Percentiles rank a stretch among this genome's conserved stretches.
Evolutionary conservation across 2,113 vertebrate species (phyloP).

Genomic region (Sapayoa aenigma): DNA sequence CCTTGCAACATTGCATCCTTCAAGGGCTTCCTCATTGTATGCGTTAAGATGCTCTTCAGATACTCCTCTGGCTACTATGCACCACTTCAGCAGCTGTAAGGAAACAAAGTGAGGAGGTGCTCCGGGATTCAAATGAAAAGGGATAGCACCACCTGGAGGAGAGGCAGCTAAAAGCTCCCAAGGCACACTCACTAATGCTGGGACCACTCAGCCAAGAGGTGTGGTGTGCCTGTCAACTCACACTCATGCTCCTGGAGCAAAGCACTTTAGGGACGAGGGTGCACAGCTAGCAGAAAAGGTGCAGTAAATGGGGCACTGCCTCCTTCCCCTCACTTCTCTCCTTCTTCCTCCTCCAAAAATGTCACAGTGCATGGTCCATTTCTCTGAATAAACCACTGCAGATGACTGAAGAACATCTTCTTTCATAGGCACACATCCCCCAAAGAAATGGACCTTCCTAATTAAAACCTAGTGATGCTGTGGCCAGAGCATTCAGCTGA

Average conservation of each 20-base stretch:
- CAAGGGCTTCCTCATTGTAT: neutral
- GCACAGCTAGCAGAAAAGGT: neutral
- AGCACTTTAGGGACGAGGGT: neutral
- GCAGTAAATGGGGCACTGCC: neutral
- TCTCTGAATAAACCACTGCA: neutral
- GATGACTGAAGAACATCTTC: neutral
- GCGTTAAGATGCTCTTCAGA: neutral
- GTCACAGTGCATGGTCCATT: neutral
- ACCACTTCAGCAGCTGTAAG: neutral
- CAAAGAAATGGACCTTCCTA: neutral
- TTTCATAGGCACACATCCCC: neutral
- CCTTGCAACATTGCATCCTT: neutral
- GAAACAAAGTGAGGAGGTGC: neutral
- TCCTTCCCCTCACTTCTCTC: neutral
- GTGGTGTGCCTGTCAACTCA: neutral
- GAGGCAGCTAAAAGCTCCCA: neutral
- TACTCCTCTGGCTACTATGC: neutral
- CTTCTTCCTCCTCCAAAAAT: neutral
- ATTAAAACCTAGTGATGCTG: neutral
- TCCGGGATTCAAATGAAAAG: constrained; percentile 21
- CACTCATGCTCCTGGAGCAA: neutral
- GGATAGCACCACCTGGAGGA: constrained; percentile 63
- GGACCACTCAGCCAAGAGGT: neutral
- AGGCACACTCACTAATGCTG: neutral
- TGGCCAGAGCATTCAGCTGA: neutral